phyloP scores from a whole-genome alignment of 37 sponge, comb jelly and placozoan species.

The Eunapius fragilis region DNA sequence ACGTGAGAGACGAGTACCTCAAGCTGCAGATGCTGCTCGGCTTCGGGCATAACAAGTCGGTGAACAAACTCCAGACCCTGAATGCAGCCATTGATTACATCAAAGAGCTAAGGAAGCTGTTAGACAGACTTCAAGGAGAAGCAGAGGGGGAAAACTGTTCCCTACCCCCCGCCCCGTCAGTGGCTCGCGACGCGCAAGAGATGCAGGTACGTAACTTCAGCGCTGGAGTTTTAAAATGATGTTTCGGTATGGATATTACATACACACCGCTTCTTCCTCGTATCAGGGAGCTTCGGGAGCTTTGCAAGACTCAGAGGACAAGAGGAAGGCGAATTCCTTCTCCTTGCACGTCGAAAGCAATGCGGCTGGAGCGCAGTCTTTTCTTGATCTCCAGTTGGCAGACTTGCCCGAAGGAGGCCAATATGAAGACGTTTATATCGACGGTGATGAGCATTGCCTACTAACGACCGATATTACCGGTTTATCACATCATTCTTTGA shows the following conservation, averaged over 20 bases:
- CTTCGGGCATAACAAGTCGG: background rate
- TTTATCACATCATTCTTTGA: background rate
- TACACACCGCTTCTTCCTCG: background rate
- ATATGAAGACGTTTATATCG: background rate
- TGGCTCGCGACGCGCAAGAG: background rate
- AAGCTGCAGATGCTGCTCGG: conserved; percentile 12
- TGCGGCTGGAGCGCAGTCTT: background rate
- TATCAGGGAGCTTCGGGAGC: background rate
- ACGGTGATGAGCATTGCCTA: background rate
- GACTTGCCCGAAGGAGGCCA: background rate
- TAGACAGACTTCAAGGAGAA: background rate
- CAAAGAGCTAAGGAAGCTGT: background rate
- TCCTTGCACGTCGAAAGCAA: background rate
- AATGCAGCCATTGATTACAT: conserved; percentile 22
- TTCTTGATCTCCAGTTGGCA: background rate
- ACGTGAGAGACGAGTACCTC: background rate
- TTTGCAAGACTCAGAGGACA: background rate
- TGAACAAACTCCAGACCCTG: background rate
- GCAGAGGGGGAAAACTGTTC: background rate
- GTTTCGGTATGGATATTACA: no score
- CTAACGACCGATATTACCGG: background rate
- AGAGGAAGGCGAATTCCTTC: background rate
- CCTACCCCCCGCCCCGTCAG: background rate
- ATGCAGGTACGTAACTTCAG: background rate
- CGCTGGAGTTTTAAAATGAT: no score